Conservation (phyloP, 2,113 vertebrate species). For the Dasyornis broadbenti region DNA sequence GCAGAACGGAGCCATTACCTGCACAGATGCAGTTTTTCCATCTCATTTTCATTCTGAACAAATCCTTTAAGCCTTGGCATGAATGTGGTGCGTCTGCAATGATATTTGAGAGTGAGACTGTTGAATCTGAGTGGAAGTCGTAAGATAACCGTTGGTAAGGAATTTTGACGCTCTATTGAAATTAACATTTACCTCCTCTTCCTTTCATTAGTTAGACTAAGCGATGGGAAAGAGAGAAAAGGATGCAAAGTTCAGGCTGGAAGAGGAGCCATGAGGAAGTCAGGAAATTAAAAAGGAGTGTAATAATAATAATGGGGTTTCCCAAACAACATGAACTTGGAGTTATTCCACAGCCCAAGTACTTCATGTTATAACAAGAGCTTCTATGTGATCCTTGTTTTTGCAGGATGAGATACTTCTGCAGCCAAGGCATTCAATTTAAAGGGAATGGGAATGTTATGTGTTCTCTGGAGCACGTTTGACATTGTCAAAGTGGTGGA, state of each 20-base stretch:
- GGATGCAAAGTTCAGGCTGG: background rate
- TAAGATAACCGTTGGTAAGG: background rate
- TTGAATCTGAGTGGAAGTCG: background rate
- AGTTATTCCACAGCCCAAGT: background rate
- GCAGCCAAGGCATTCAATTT: background rate
- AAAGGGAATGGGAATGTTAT: background rate
- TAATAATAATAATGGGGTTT: slow-evolving; percentile 11
- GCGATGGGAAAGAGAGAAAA: background rate
- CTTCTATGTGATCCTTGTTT: background rate
- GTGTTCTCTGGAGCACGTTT: background rate
- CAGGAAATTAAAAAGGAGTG: background rate
- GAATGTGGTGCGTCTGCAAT: background rate
- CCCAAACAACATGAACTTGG: slow-evolving; percentile 5
- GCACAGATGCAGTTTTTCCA: background rate
- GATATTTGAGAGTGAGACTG: background rate
- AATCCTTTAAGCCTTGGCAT: background rate
- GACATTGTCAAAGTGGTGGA: background rate
- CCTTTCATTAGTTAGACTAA: background rate
- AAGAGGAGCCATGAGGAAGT: background rate
- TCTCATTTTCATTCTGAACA: background rate
- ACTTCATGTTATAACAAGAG: background rate
- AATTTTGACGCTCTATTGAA: background rate
- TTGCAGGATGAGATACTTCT: background rate
- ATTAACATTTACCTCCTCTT: background rate
- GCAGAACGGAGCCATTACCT: background rate